Evolutionary conservation across 2,888 invertebrate genomes (phyloP), one percentile per base, ranked within the genome.

Genomic region (Rutpela maculata): DNA sequence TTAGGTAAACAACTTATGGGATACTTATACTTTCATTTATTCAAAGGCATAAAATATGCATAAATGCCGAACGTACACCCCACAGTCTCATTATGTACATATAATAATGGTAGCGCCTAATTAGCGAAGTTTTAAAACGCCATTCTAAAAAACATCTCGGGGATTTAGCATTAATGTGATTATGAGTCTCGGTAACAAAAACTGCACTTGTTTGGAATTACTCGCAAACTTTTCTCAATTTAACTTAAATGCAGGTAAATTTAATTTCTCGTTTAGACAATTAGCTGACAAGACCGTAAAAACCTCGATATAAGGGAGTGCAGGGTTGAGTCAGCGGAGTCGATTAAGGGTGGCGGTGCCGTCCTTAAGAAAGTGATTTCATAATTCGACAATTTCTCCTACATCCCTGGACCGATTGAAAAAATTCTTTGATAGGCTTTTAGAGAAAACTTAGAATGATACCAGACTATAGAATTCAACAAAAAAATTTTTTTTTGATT

Each of bases 161-260:
- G 60, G 59, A 70, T 60, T 70, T 60, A 38, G 38, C 35, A 4
- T 70, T 60, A 70, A 70, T 70, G 43, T 35, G 59, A 70, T 70
- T 70, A 70, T 70, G 60, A 22, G 60, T 18, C 50, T 26, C 26
- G 19, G 60, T 43, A 70, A 18, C 60, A 60, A 70, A 70, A 70
- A 70, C 70, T 70, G 70, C 70, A 50, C 43, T 60, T 17, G 43
- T 38, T 60, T 50, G 22, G 38, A 70, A 60, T 70, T 60, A 60
- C 50, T 70, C 57, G 19, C 59, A 59, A 70, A 70, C 60, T 70
- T 70, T 69, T 60, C 59, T 18, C 69, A 69, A 59, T 59, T 57
- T 69, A 59, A 26, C 1, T 26, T 59, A 57, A 19, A 69, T 59
- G 17, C 69, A 69, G 59, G 57, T 68, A 68, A 57, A 57, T 57